A percentile compares a stretch with the other conserved stretches of the same genome.
phyloP scores from a whole-genome alignment of 2,797 vertebrate genomes.

The Lerista edwardsae region DNA sequence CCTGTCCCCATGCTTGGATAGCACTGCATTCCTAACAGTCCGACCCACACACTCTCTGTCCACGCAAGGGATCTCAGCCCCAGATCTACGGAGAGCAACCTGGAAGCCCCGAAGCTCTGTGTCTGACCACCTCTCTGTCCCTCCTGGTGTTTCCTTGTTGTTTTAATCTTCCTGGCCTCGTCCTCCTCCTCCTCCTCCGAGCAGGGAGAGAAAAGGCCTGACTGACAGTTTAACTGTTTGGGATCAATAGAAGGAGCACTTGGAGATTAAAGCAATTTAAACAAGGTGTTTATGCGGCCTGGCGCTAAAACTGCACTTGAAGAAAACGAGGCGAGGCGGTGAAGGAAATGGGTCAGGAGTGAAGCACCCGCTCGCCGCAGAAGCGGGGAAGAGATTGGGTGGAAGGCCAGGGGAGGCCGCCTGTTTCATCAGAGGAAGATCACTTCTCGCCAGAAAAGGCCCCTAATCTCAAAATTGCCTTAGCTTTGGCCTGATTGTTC shows the following conservation, averaged over 20 bases:
- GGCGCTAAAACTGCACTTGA: slow-evolving; percentile 77
- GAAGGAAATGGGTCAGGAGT: slow-evolving; percentile 77
- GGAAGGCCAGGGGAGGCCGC: slow-evolving; percentile 53
- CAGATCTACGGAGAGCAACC: slow-evolving; percentile 6
- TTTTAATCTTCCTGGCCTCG: slow-evolving; percentile 74
- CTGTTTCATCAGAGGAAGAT: slow-evolving; percentile 72
- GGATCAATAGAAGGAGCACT: slow-evolving; percentile 73
- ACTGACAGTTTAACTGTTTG: slow-evolving; percentile 77
- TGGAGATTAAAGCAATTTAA: slow-evolving; percentile 77
- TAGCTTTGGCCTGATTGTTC: slow-evolving; percentile 73
- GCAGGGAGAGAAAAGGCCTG: slow-evolving; percentile 66
- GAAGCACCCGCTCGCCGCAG: slow-evolving; percentile 32
- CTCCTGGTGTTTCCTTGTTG: slow-evolving; percentile 74
- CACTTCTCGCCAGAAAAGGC: slow-evolving; percentile 67
- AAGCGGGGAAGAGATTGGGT: slow-evolving; percentile 64
- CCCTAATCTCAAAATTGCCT: slow-evolving; percentile 75
- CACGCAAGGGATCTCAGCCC: background rate
- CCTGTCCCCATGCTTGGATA: no score
- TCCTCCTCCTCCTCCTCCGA: background rate
- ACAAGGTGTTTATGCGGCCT: slow-evolving; percentile 74
- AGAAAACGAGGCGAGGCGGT: slow-evolving; percentile 65
- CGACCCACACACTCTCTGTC: no score
- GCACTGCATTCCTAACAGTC: background rate
- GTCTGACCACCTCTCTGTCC: background rate
- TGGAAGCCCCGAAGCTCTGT: slow-evolving; percentile 47